phyloP scores from a whole-genome alignment of 2,113 vertebrate genomes.

The Ellobius talpinus region DNA sequence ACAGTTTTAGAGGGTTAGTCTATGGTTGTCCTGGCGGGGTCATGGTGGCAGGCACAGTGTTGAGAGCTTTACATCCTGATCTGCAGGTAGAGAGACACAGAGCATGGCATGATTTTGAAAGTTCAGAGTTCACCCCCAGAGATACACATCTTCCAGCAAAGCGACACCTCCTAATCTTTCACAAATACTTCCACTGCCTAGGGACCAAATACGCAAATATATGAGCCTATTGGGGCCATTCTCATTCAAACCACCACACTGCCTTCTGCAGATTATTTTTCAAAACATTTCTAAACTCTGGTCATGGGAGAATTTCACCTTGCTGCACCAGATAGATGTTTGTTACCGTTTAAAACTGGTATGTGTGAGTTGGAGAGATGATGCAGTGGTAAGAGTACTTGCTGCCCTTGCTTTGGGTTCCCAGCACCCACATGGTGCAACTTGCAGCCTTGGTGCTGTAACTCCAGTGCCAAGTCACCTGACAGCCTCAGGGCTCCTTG shows the following conservation, averaged over 20 bases:
- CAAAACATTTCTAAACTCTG: conserved; percentile 27
- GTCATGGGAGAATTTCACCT: background rate
- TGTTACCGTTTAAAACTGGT: background rate
- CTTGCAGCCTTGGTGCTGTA: background rate
- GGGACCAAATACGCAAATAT: background rate
- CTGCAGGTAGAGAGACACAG: background rate
- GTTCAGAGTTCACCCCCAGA: background rate
- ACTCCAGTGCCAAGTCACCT: background rate
- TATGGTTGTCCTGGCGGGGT: background rate
- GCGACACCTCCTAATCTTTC: background rate
- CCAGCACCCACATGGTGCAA: background rate
- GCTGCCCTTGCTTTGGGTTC: background rate
- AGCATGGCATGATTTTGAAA: background rate
- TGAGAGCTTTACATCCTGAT: background rate
- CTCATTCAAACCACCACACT: background rate
- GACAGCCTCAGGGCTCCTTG: background rate
- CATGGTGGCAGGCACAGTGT: background rate
- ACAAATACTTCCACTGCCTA: background rate
- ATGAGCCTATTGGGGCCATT: background rate
- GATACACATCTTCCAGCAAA: background rate
- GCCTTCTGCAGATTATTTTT: background rate
- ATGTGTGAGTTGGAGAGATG: background rate
- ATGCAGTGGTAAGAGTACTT: background rate
- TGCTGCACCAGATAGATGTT: background rate
- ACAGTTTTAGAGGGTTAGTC: background rate